These are phyloP conservation scores for Zygaena filipendulae DNA, from an alignment of 2,888 invertebrate genomes.

Conservation along the genomic window DNA sequence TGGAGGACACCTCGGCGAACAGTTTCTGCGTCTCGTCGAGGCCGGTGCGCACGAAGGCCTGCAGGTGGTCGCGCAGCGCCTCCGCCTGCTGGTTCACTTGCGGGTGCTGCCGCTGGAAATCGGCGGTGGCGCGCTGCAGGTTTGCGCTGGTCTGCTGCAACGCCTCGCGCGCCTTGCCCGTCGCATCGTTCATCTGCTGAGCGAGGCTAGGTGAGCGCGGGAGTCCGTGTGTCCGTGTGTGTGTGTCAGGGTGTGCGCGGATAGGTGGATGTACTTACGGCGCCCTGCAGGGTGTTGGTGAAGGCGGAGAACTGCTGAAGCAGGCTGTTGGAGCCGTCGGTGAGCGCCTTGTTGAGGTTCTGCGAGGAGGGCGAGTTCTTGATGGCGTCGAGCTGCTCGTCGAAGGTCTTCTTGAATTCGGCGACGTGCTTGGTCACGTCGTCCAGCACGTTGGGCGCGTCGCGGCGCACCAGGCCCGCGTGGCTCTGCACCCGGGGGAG, in stretches of 20 bases:
- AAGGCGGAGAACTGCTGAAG: slow-evolving; percentile 33
- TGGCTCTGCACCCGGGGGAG: slow-evolving; percentile 24
- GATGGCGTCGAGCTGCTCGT: slow-evolving; percentile 32
- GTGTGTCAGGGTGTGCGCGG: no score
- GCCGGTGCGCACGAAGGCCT: slow-evolving; percentile 34
- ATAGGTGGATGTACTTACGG: no score
- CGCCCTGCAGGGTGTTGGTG: slow-evolving; percentile 32
- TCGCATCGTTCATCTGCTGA: slow-evolving; percentile 43
- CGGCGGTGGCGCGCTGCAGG: slow-evolving; percentile 35
- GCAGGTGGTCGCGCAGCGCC: slow-evolving; percentile 35
- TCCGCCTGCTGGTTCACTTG: slow-evolving; percentile 46
- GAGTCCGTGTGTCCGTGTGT: no score
- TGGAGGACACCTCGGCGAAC: slow-evolving; percentile 37
- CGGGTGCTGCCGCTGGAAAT: slow-evolving; percentile 47
- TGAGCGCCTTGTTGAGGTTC: slow-evolving; percentile 39
- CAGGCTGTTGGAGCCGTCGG: slow-evolving; percentile 41
- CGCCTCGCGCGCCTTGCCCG: slow-evolving; percentile 46
- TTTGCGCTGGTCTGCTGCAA: slow-evolving; percentile 34
- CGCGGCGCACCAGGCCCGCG: slow-evolving; percentile 38
- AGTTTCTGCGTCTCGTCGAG: slow-evolving; percentile 42
- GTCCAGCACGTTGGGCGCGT: slow-evolving; percentile 27
- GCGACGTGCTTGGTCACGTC: slow-evolving; percentile 42
- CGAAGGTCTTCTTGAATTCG: slow-evolving; percentile 40
- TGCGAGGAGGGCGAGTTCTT: slow-evolving; percentile 43
- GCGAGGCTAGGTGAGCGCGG: slow-evolving; percentile 4